Percentiles rank a stretch among this genome's conserved stretches.
Conservation (phyloP, 2,113 vertebrate genomes). For the Sminthopsis crassicaudata region DNA sequence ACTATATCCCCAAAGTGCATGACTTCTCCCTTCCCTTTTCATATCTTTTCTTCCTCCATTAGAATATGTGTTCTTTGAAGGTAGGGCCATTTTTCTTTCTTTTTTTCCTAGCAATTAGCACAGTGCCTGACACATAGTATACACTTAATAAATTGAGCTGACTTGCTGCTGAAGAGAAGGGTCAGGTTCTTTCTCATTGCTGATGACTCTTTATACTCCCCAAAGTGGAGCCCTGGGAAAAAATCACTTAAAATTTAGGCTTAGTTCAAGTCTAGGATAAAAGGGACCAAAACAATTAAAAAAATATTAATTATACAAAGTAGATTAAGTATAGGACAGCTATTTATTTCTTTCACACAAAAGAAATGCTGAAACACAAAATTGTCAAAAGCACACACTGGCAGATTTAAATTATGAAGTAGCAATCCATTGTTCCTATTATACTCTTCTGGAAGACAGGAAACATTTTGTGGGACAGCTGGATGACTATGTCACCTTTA, state of each 20-base stretch:
- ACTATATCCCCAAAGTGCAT: not conserved
- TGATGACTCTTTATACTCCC: not conserved
- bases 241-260: not conserved
- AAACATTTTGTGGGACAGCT: not conserved
- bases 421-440: not conserved
- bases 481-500: not conserved
- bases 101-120: not conserved
- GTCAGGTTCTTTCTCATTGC: not conserved
- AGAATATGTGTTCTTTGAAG: not conserved
- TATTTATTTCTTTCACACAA: not conserved
- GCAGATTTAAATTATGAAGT: not conserved
- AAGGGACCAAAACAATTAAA: not conserved
- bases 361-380: not conserved
- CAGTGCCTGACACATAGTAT: not conserved
- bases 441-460: not conserved
- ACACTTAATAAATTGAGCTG: not conserved
- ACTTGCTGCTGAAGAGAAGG: not conserved
- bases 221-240: not conserved
- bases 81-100: not conserved
- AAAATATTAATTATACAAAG: not conserved
- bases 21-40: not conserved
- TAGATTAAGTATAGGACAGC: not conserved
- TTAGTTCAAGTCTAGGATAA: not conserved
- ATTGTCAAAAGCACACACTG: not conserved
- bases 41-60: not conserved